Base-by-base conservation (phyloP, 2,797 vertebrate species). In the Steatocranus sp. region DNA sequence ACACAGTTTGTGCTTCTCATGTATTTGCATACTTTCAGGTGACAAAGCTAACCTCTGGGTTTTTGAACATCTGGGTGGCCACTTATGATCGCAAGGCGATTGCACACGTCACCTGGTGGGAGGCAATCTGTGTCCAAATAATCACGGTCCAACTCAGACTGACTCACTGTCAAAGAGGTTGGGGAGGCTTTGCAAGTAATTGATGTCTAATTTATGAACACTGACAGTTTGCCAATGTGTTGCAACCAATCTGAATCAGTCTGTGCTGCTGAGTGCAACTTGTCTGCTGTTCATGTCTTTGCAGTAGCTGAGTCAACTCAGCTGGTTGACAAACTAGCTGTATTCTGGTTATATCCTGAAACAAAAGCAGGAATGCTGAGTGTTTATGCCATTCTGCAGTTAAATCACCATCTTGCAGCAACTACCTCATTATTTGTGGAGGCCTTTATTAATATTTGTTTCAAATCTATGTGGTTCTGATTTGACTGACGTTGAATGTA, bases 381-480 rank as follows among this genome's bases (percentile, higher is more conserved):
- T 1, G 25, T 54, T 5, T 15, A 54, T 54, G 51, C 3, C 14
- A 54, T 54, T 54, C 14, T 54, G 53, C 6, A 36, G 58, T 61
- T 1, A 61, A 61, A 36, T 61, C 32, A 11, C 56, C 11, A 63
- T 8, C 34, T 36, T 63, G 58, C 61, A 66, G 34, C n/a, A 66
- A 66, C 34, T n/a, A 9, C 25, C 8, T 56, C 53, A 30, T 30
- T 34, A 38, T 63, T 63, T 63, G 34, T 63, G 58, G n/a, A 63
- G n/a, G 58, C 34, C 34, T 23, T 66, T 38, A 36, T 63, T 8
- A 63, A 38, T 63, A 36, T 63, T 38, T 38, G 11, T 66, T 63
- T 66, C 61, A 23, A 38, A 38, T 14, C n/a, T 66, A 36, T 23
- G 0, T 23, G 34, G 34, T 4, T 38, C 0, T 15, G 34, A 38